Percentiles rank a stretch among this genome's conserved stretches.
phyloP scores from a whole-genome alignment of 2,888 invertebrate species.

The Cybosia mesomella region DNA sequence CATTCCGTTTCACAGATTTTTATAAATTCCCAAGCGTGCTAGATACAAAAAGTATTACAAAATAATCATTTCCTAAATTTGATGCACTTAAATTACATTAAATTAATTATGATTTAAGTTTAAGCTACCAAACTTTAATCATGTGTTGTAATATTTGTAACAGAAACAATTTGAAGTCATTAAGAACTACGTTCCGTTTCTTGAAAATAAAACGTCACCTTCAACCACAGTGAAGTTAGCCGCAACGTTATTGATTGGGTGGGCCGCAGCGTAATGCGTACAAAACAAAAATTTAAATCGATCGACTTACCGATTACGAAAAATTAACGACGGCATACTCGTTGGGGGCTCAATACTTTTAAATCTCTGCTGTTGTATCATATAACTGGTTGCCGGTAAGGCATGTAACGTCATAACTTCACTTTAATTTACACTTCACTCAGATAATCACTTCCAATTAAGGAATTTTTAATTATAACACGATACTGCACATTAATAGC shows the following conservation, averaged over 20 bases:
- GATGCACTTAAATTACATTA: neutral
- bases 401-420: conserved; percentile 86
- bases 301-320: conserved; percentile 88
- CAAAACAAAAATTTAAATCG: conserved; percentile 48
- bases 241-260: conserved; percentile 57
- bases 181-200: conserved; percentile 37
- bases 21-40: neutral
- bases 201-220: conserved; percentile 39
- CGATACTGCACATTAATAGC: conserved; percentile 64
- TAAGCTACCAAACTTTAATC: neutral
- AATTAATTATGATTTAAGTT: neutral
- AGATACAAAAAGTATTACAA: neutral
- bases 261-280: conserved; percentile 61
- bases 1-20: conserved; percentile 54
- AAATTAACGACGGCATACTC: conserved; percentile 89
- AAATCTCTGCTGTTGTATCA: conserved; percentile 81
- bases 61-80: neutral
- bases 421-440: conserved; percentile 76
- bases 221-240: conserved; percentile 54
- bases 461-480: conserved; percentile 69
- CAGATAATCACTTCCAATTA: conserved; percentile 61
- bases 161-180: neutral
- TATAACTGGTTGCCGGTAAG: conserved; percentile 80
- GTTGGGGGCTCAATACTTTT: conserved; percentile 77
- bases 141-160: neutral